phyloP scores from a whole-genome alignment of 1,140 invertebrate species.

The Papilio aristodemus region DNA sequence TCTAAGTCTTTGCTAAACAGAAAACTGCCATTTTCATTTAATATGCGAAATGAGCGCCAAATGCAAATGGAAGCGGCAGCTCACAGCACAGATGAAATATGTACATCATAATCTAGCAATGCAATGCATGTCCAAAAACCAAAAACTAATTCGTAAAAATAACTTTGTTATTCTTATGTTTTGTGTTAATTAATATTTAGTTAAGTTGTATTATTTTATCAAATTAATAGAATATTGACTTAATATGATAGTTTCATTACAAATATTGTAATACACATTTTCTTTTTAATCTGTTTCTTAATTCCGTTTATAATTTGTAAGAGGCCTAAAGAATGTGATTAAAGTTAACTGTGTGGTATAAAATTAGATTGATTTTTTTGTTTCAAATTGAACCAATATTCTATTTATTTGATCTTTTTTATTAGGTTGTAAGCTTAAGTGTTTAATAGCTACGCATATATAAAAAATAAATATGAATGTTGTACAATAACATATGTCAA shows the following conservation, averaged over 20 bases:
- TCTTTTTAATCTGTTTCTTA: no score
- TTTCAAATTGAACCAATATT: conserved; percentile 7
- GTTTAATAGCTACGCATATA: conserved; percentile 11
- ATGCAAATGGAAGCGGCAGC: conserved; percentile 12
- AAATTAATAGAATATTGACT: conserved; percentile 29
- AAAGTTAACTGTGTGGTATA: no score
- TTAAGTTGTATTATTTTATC: conserved; percentile 41
- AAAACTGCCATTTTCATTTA: conserved; percentile 29
- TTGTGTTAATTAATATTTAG: conserved; percentile 46
- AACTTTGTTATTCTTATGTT: conserved; percentile 44
- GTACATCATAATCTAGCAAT: conserved; percentile 32
- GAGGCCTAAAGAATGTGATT: not conserved
- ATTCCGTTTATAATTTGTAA: no score
- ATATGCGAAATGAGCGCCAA: conserved; percentile 31
- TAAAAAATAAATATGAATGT: conserved; percentile 1
- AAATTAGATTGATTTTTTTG: no score
- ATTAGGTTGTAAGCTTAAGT: not conserved
- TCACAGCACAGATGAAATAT: conserved; percentile 31
- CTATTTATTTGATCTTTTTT: conserved; percentile 25
- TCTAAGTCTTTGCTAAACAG: not conserved
- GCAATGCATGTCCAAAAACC: conserved; percentile 55
- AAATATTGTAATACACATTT: no score
- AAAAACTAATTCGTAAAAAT: conserved; percentile 69
- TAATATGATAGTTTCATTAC: conserved; percentile 6
- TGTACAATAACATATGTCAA: no score